Percentiles rank a stretch among this genome's conserved stretches.
Conservation (phyloP, 37 sponge, comb jelly and placozoan genomes). For the Geodia barretti region DNA sequence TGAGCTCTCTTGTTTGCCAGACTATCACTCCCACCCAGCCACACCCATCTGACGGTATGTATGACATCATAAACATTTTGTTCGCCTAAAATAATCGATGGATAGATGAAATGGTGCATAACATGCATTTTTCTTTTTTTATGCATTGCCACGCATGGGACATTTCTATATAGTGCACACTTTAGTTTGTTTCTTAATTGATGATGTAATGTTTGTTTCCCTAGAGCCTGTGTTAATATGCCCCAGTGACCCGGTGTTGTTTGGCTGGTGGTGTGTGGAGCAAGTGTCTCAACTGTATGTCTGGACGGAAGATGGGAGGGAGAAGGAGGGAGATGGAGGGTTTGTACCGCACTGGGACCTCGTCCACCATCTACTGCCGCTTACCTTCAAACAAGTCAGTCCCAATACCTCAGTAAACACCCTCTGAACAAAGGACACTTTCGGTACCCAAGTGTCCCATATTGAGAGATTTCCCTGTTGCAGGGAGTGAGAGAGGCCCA, state of each 20-base stretch:
- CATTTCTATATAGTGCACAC: too few species aligned
- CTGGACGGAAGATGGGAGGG: constrained; percentile 1
- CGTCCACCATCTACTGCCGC: neutral
- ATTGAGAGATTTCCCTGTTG: neutral
- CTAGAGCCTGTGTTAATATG: neutral
- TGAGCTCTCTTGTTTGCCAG: neutral
- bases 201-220: too few species aligned
- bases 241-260: constrained; percentile 2
- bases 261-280: constrained; percentile 30
- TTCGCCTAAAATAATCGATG: neutral
- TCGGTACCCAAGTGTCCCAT: neutral
- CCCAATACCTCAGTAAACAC: neutral
- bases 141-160: too few species aligned
- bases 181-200: too few species aligned
- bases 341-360: neutral
- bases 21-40: neutral
- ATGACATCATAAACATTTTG: neutral
- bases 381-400: constrained; percentile 11
- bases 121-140: too few species aligned
- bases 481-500: neutral
- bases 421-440: neutral
- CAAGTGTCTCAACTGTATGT: constrained; percentile 20
- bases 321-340: neutral
- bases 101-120: neutral
- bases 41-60: neutral